Conservation (phyloP, 2,888 invertebrate genomes). For the Pachydiplax longipennis region DNA sequence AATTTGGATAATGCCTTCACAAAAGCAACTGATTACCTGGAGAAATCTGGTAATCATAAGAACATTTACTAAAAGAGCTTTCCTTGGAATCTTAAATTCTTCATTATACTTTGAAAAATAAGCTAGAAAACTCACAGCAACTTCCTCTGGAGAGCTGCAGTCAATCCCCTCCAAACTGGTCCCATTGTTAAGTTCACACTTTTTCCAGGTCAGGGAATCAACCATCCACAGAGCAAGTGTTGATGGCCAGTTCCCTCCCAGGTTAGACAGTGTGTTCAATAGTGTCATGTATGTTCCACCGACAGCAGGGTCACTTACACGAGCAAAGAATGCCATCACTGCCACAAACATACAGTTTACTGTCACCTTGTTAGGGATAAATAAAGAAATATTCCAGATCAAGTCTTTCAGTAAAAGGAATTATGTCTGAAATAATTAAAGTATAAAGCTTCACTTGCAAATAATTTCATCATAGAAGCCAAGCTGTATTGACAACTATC, state of each 20-base stretch:
- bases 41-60: too few species aligned
- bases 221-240: conserved; percentile 91
- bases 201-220: conserved; percentile 84
- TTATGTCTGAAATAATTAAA: too few species aligned
- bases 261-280: conserved; percentile 92
- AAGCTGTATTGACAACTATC: too few species aligned
- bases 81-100: too few species aligned
- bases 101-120: neutral
- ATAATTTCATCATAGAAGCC: too few species aligned
- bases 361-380: conserved; percentile 70
- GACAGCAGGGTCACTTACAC: conserved; percentile 93
- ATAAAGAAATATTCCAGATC: neutral
- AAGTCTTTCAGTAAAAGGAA: neutral
- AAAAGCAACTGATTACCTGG: too few species aligned
- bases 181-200: conserved; percentile 62
- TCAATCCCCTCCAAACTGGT: conserved; percentile 58
- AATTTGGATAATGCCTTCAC: too few species aligned
- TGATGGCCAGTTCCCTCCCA: conserved; percentile 98
- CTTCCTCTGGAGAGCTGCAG: conserved; percentile 70
- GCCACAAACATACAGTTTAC: conserved; percentile 97
- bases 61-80: too few species aligned
- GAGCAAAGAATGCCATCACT: conserved; percentile 97
- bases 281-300: conserved; percentile 99
- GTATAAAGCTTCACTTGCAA: too few species aligned
- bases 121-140: conserved; percentile 66